These are phyloP conservation scores for Alfaro cultratus DNA, from an alignment of 2,797 vertebrate genomes.

Conservation along the genomic window DNA sequence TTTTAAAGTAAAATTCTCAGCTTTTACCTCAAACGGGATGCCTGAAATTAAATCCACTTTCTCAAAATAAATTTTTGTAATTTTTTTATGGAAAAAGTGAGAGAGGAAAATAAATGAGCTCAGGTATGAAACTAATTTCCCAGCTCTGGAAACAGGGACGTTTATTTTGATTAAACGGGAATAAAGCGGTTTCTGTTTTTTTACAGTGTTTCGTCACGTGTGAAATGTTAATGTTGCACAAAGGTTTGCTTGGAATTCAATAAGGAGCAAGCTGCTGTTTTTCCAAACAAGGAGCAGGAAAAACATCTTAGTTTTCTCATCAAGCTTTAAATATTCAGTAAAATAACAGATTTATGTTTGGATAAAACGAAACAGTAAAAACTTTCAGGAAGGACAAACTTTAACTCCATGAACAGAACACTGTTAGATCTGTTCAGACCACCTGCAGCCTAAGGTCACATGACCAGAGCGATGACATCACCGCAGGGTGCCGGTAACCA, in stretches of 20 bases:
- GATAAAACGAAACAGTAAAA: background rate
- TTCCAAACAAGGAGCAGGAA: background rate
- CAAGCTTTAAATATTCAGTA: background rate
- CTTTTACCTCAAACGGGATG: no score
- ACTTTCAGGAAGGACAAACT: background rate
- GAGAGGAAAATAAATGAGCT: no score
- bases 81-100: no score
- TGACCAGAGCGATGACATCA: constrained; percentile 53
- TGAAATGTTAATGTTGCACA: background rate
- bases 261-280: background rate
- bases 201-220: background rate
- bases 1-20: no score
- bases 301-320: background rate
- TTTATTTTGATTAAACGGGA: background rate
- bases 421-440: background rate
- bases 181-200: background rate
- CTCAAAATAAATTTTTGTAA: no score
- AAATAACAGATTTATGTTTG: no score
- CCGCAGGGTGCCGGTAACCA: constrained; percentile 16
- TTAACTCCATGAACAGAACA: background rate
- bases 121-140: no score
- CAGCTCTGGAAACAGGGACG: background rate
- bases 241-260: background rate
- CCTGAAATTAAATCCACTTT: no score
- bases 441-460: constrained; percentile 26